A percentile compares a stretch with the other conserved stretches of the same genome.
These are phyloP conservation scores for Noctua fimbriata DNA, from an alignment of 2,888 invertebrate species.

Conservation along the genomic window DNA sequence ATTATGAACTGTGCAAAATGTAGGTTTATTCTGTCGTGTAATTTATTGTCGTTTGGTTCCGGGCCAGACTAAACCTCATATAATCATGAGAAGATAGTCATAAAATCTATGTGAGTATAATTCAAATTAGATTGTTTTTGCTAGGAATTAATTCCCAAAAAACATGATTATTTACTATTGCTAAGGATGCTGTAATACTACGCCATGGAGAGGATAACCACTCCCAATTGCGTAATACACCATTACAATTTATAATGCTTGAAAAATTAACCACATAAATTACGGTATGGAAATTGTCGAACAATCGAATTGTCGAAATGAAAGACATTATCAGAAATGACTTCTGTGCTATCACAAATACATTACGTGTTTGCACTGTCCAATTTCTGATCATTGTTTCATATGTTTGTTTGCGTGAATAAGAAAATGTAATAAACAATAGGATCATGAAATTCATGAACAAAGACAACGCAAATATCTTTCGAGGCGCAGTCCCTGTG, in stretches of 20 bases:
- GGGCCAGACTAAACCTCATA: constrained; percentile 19
- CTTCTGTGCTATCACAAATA: neutral
- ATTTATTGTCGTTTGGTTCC: constrained; percentile 31
- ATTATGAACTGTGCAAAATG: constrained; percentile 34
- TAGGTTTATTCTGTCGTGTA: constrained; percentile 27
- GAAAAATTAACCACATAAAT: neutral
- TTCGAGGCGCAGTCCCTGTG: constrained; percentile 40
- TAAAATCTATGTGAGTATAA: constrained; percentile 5
- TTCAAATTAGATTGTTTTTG: neutral
- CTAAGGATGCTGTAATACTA: neutral
- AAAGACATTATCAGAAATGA: neutral
- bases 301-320: neutral
- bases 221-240: neutral
- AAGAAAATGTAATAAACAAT: constrained; percentile 12
- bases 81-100: constrained; percentile 10
- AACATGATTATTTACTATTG: neutral
- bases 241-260: neutral
- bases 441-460: neutral
- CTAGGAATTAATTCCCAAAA: neutral
- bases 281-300: neutral
- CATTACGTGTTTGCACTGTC: neutral
- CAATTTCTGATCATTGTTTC: neutral
- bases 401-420: constrained; percentile 8
- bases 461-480: constrained; percentile 20
- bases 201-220: neutral